A percentile compares a stretch with the other conserved stretches of the same genome.
Evolutionary conservation across 2,113 vertebrate species (phyloP).

Genomic region (Mormyrus iriodes): DNA sequence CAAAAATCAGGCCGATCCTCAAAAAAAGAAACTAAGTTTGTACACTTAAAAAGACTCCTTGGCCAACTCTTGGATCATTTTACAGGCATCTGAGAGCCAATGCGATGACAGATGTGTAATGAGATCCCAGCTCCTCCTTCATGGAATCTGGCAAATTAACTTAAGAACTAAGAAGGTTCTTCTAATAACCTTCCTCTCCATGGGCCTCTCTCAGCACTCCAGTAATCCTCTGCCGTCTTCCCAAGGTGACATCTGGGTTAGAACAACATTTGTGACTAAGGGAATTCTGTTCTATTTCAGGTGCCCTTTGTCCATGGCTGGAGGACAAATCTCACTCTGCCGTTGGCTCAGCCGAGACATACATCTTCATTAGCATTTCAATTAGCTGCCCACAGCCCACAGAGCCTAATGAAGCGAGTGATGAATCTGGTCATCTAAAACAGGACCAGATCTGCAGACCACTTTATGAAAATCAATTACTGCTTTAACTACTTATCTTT

Average conservation of each 20-base stretch:
- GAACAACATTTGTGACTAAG: conserved; percentile 38
- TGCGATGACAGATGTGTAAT: conserved; percentile 12
- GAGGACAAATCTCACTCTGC: conserved; percentile 51
- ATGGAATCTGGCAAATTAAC: background rate
- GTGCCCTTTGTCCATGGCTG: conserved; percentile 55
- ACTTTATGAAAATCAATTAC: background rate
- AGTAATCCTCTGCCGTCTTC: conserved; percentile 19
- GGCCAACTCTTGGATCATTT: background rate
- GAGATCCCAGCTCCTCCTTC: background rate
- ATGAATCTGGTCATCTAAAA: background rate
- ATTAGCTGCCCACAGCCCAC: conserved; percentile 34
- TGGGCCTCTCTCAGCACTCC: conserved; percentile 7
- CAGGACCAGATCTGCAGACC: background rate
- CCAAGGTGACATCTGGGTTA: conserved; percentile 33
- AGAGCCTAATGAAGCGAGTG: background rate
- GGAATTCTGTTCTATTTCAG: conserved; percentile 35
- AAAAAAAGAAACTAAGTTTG: background rate
- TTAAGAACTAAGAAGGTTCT: background rate
- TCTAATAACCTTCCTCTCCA: background rate
- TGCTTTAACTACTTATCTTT: background rate
- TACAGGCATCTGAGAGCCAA: conserved; percentile 1
- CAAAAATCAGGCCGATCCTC: background rate
- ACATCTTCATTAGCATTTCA: conserved; percentile 59
- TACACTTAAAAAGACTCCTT: background rate
- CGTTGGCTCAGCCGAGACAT: conserved; percentile 42